Evolutionary conservation across 2,888 invertebrate species (phyloP), one percentile per base, ranked within the genome.

Genomic region (Empis livida): DNA sequence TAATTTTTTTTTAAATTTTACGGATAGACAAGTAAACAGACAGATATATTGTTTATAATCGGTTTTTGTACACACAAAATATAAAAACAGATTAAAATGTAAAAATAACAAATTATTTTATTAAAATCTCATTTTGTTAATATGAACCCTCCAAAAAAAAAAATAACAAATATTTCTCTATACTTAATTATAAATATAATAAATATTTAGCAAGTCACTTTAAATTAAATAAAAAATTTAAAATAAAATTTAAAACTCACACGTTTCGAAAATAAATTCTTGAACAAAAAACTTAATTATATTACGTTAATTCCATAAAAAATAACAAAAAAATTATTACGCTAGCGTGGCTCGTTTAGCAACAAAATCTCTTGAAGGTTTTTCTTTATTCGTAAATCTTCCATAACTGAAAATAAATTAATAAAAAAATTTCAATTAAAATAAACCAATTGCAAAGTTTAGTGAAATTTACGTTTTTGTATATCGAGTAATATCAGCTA

Each of bases 401-500:
- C 72, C 71, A 58, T 81, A 81, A 55, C 81, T 81, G 63, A 8
- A 63, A 69, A 16, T 27, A 14, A 30, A 23, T n/a, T n/a, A 46
- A 41, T 43, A 37, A 23, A n/a, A 46, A 43, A 30, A 40, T 46
- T n/a, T n/a, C n/a, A n/a, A 43, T 43, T 35, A 10, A 31, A 37
- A 13, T 35, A 42, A 48, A n/a, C n/a, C n/a, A n/a, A n/a, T n/a
- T n/a, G 2, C 11, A 40, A 11, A 15, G 6, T 11, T 40, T n/a
- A 48, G 14, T n/a, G 39, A 75, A 9, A 41, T 17, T 31, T 67
- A 91, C 89, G 88, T 84, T 61, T 70, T 74, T 55, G 82, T 77
- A 62, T 86, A 92, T 67, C 82, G 86, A 14, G 67, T 55, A 53
- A 78, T 75, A 61, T 92, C 91, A 27, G 75, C 68, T 14, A 61